Evolutionary conservation across 2,113 vertebrate genomes (phyloP), one percentile per base, ranked within the genome.

Genomic region (Notechis scutatus): DNA sequence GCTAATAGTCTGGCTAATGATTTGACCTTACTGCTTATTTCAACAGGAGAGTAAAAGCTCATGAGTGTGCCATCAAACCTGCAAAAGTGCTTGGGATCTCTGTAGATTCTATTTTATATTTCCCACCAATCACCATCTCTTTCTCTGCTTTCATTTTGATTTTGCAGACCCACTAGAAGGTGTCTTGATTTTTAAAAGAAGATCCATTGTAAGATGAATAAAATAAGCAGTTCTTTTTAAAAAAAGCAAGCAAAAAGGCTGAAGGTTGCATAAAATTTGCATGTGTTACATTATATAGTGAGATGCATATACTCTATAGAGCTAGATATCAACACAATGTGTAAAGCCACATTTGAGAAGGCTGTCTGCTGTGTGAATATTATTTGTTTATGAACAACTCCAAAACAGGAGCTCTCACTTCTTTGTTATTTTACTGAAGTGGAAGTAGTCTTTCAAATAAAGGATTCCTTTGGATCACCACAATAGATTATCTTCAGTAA

Each of bases 141-240:
- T 52, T 12, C 34, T 52, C 96, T 61, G 42, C 6, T 90, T 29
- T 90, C 21, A 59, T 91, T 93, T 92, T 15, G 90, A 1, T 89
- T 45, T 64, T 93, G 23, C n/a, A 24, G 81, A 59, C 89, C 91
- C 7, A 29, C 47, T 92, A 90, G n/a, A 56, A 96, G 90, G 56
- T 94, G 47, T 47, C 94, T 94, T 93, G 94, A 92, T 95, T 94
- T 94, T 95, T 93, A 94, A 94, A 95, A 90, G 90, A 91, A 93
- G 93, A 81, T 56, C 11, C 69, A 5, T 55, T 89, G 52, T 87
- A 91, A 91, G 90, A 88, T 91, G 93, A 94, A 90, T 39, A 64
- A 61, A 14, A 59, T 64, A 15, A 24, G 0, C 42, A 61, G 24
- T 47, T 61, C 5, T 21, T 42, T 56, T 0, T 10, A 10, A 26